Evolutionary conservation across 1,140 invertebrate genomes (phyloP), one percentile per base, ranked within the genome.

Genomic region (Globodera rostochiensis): DNA sequence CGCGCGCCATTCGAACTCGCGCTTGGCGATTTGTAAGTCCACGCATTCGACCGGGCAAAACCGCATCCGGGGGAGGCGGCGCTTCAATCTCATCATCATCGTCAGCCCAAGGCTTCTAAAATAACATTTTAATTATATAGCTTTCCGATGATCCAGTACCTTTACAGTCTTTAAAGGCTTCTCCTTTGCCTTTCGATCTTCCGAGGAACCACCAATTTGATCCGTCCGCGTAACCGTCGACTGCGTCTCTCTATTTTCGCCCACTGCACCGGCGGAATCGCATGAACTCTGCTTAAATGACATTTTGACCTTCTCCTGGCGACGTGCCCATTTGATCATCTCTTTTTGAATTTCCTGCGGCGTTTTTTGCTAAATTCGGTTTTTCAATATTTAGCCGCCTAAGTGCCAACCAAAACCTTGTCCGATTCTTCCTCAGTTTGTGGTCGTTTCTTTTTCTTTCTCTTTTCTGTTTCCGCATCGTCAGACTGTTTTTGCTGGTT

Each of bases 301-400:
- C 86, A 98, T 95, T 91, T 98, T 98, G 91, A 96, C 96, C 88
- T 98, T 96, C 91, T 98, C 98, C 76, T 98, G 91, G 7, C 95
- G 96, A 89, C 98, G 96, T 0, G 97, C 97, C 97, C 97, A 99
- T 87, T 94, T 93, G 86, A 95, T 94, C 95, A 96, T 96, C 87
- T 96, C 93, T 91, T 98, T 98, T 0, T 96, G 96, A 86, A 98
- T 98, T 91, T 97, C 97, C 89, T 98, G 97, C 1, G 97, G 97
- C 19, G 97, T 95, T 91, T 97, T 98, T 0, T 96, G 95, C 92
- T 98, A 96, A 85, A 84, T 21, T 53, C 53, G 15, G 19, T 3
- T 25, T 21, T 15, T 64, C 67, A n/a, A 6, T 21, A n/a, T 25
- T 9, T 64, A 60, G 21, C 11, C 15, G 11, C 36, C 36, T 36